Evolutionary conservation across 2,888 invertebrate genomes (phyloP).

Genomic region (Coenonympha glycerion): DNA sequence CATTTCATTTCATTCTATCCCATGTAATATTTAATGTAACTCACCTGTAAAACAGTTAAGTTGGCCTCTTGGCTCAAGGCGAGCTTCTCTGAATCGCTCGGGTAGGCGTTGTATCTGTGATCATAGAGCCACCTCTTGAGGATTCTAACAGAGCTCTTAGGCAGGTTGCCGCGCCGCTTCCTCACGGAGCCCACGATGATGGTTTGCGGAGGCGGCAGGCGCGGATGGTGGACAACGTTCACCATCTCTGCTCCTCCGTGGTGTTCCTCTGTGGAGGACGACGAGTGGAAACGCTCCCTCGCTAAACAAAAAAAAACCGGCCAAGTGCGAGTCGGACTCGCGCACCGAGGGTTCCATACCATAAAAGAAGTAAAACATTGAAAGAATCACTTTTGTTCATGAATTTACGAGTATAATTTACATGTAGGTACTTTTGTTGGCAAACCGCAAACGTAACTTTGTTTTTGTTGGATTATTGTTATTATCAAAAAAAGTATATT

Average conservation of each 20-base stretch:
- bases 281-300: conserved; percentile 81
- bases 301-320: conserved; percentile 48
- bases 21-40: too few species aligned
- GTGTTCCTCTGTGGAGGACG: conserved; percentile 81
- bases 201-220: conserved; percentile 35
- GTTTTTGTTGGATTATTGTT: too few species aligned
- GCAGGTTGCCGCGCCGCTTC: conserved; percentile 91
- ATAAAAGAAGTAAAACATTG: too few species aligned
- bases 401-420: too few species aligned
- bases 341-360: too few species aligned
- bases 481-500: too few species aligned
- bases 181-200: conserved; percentile 76
- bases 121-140: conserved; percentile 95
- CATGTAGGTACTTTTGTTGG: too few species aligned
- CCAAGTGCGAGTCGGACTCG: too few species aligned
- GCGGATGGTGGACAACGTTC: conserved; percentile 27
- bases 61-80: conserved; percentile 89
- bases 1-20: too few species aligned
- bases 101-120: conserved; percentile 95
- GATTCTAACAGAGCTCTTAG: conserved; percentile 94
- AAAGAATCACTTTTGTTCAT: too few species aligned
- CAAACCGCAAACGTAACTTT: too few species aligned
- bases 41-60: conserved; percentile 90
- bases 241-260: too few species aligned
- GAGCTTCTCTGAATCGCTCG: conserved; percentile 92